Evolutionary conservation across 2,113 vertebrate species (phyloP).

Genomic region (Hyperoodon ampullatus): DNA sequence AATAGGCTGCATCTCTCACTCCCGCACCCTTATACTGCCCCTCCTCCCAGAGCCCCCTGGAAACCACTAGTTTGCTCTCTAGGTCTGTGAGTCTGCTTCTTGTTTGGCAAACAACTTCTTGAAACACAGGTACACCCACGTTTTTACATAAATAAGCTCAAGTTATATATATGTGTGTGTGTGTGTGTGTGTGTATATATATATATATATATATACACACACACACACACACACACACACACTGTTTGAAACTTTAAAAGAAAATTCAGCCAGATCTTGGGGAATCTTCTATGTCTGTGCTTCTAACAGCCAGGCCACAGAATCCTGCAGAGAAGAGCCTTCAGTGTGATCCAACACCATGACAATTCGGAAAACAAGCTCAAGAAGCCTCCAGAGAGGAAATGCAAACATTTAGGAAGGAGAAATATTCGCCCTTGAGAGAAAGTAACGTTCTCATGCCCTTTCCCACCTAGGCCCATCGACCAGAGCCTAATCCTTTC

Average conservation of each 20-base stretch:
- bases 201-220: no score
- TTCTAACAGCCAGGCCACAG: fast-evolving
- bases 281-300: background rate
- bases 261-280: background rate
- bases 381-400: conserved; percentile 16
- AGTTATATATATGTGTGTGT: no score
- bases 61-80: background rate
- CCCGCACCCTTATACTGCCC: background rate
- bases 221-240: background rate
- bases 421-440: background rate
- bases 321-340: background rate
- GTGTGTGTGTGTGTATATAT: no score
- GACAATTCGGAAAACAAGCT: background rate
- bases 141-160: background rate
- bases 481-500: background rate
- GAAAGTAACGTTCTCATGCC: background rate
- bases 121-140: background rate
- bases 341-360: background rate
- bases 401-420: conserved; percentile 1
- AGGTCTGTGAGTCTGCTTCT: background rate
- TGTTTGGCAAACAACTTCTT: background rate
- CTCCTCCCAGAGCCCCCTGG: background rate
- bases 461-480: background rate
- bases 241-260: background rate
- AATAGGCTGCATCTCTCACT: fast-evolving